Percentiles rank a stretch among this genome's conserved stretches.
phyloP scores from a whole-genome alignment of 1,140 invertebrate genomes.

The Aphelinus atriplicis region DNA sequence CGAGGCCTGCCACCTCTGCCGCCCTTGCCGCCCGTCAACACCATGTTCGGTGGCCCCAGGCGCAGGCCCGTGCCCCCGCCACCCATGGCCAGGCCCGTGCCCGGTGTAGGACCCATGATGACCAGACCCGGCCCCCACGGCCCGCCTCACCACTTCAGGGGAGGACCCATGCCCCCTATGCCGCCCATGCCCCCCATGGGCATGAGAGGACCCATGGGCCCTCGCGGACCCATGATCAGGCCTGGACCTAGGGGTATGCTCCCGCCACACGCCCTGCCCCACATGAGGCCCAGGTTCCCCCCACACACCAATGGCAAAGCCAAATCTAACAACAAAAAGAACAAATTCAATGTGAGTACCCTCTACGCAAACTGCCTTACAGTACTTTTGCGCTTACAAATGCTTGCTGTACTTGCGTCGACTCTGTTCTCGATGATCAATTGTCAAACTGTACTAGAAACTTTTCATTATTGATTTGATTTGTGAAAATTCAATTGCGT shows the following conservation, averaged over 20 bases:
- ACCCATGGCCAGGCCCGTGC: slow-evolving; percentile 35
- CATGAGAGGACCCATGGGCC: slow-evolving; percentile 47
- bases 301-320: slow-evolving; percentile 49
- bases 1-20: slow-evolving; percentile 48
- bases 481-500: background rate
- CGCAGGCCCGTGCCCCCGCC: slow-evolving; percentile 46
- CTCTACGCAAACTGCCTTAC: background rate
- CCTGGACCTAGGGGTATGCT: slow-evolving; percentile 48
- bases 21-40: slow-evolving; percentile 42
- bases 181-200: slow-evolving; percentile 48
- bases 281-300: slow-evolving; percentile 53
- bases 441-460: too few relatives aligned
- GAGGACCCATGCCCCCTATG: slow-evolving; percentile 48
- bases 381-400: too few relatives aligned
- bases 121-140: slow-evolving; percentile 41
- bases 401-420: too few relatives aligned
- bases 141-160: slow-evolving; percentile 45
- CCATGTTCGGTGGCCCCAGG: slow-evolving; percentile 48
- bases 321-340: slow-evolving; percentile 52
- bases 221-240: slow-evolving; percentile 49
- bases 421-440: too few relatives aligned
- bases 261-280: slow-evolving; percentile 48
- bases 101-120: slow-evolving; percentile 30
- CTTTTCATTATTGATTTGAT: too few relatives aligned
- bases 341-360: slow-evolving; percentile 53